Base-by-base conservation (phyloP, 2,113 vertebrate genomes). In the Gobio gobio region DNA sequence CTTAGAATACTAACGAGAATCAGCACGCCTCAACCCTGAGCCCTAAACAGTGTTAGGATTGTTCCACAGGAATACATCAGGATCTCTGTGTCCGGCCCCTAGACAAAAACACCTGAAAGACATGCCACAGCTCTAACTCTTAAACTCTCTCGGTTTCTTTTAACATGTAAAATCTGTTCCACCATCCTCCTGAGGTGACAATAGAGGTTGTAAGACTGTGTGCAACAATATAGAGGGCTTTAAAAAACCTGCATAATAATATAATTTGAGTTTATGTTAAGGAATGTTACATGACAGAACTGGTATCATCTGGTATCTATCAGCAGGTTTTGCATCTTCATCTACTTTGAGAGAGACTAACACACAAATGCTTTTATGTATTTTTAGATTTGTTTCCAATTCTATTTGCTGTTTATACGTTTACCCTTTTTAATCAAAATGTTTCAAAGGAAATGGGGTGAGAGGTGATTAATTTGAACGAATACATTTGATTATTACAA, bases 1-100 rank as follows among this genome's bases (percentile, higher is more conserved):
- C 77, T 83, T 63, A 76, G 83, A 87, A 81, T 87, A 84, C 86
- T 87, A 87, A 84, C 63, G 66, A 64, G 68, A 16, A 78, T 54
- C 59, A 68, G 33, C 77, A 18, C 18, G 78, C 29, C 56, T 78
- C 54, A 59, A 61, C 70, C 85, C 22, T 16, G 43, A 80, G 66
- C 45, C 70, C 58, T 59, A 56, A 82, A 86, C 85, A 86, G 70
- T 66, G 61, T 82, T 82, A 45, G 70, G 78, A 82, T 76, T 86
- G 85, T 86, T 82, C 58, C 66, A 20, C 10, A 66, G 78, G 70
- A 73, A 86, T 26, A 59, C 54, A 59, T 63, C 75, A 43, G 22
- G 26, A 78, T 18, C 77, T 64, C 78, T 79, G 36, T 82, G 79
- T 33, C 43, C 22, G 6, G 45, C 9, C 24, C 78, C 20, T 40